Evolutionary conservation across 1,140 invertebrate genomes (phyloP), one percentile per base, ranked within the genome.

Genomic region (Drosophila serrata): DNA sequence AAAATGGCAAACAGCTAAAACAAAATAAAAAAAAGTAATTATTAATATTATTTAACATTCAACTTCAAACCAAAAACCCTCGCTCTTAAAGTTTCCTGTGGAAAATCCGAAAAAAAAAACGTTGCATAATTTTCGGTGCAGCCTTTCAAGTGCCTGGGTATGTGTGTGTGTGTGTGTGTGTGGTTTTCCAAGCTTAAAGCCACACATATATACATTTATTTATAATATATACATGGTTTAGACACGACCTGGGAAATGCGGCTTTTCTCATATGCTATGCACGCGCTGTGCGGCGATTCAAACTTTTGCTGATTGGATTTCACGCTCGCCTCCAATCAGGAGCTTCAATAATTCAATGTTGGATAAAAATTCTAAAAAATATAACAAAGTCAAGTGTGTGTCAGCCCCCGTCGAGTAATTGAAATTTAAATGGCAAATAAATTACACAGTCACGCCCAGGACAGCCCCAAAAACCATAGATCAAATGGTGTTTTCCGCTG

Each of bases 361-460:
- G 58, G 31, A 62, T 57, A 49, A 13, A 22, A 43, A 35, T 17
- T 46, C n/a, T 12, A 31, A 53, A 68, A 68, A 58, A 46, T 60
- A 35, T 55, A 43, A 39, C 53, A 35, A 56, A 62, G 55, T 46
- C 35, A 48, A 46, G 42, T 58, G 35, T 6, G n/a, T 15, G 8
- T 4, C 17, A 3, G 13, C 13, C 8, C 33, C 37, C 17, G 40
- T 45, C 39, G 58, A 72, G 80, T 88, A 87, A 87, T 87, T 87
- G 84, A 87, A 87, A 84, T 87, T 82, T 87, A 87, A 87, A 88
- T 88, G 79, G 67, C 69, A 73, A 82, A 82, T 80, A 80, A 88
- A 87, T 77, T 81, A 31, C 57, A 35, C 22, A 56, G 61, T 11
- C 29, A 48, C 24, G 17, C 27, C 43, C 24, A 22, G 46, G 7